Base-by-base conservation (phyloP, 2,888 invertebrate genomes). In the Hartigia nigra region DNA sequence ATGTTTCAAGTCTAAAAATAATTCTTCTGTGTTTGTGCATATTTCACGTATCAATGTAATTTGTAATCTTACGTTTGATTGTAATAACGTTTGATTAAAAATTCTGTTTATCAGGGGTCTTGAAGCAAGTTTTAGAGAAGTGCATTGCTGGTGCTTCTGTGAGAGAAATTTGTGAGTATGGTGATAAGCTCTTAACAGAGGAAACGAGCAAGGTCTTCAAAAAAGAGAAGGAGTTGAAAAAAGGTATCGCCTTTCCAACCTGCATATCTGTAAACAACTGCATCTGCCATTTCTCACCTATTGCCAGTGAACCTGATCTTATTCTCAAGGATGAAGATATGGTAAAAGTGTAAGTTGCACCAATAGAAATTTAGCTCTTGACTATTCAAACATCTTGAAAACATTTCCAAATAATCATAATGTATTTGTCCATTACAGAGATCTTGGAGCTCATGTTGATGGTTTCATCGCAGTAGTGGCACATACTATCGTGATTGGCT, bases 231-330 rank as follows among this genome's bases (percentile, higher is more conserved):
- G 98, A 99, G 85, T 94, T 99, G 87, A 98, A 98, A 92, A 99
- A 99, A 93, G 99, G 98, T 87, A 97, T 99, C 90, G 99, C 99
- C 70, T 99, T 99, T 92, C 99, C 99, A 78, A 99, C 99, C 81
- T 99, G 99, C 93, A 95, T 99, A 82, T 99, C 99, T 32, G 96
- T 98, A 79, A 99, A 99, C 93, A 99, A 99, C 92, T 99, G 99
- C 93, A 98, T 99, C 92, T 99, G 99, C 92, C 99, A 99, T 92
- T 99, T 96, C 92, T 99, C 99, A 76, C 99, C 99, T 35, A 95
- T 99, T 83, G 96, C 96, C 85, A 97, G 97, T 92, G 99, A 99
- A 93, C 94, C 96, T 31, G 98, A 98, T 92, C 95, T 95, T 86
- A 93, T 94, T 83, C 92, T 99, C 79, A 96, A 98, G 92, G 95